Percentiles rank a stretch among this genome's conserved stretches.
Conservation (phyloP, 2,113 vertebrate genomes). For the Zosterops hypoxanthus region DNA sequence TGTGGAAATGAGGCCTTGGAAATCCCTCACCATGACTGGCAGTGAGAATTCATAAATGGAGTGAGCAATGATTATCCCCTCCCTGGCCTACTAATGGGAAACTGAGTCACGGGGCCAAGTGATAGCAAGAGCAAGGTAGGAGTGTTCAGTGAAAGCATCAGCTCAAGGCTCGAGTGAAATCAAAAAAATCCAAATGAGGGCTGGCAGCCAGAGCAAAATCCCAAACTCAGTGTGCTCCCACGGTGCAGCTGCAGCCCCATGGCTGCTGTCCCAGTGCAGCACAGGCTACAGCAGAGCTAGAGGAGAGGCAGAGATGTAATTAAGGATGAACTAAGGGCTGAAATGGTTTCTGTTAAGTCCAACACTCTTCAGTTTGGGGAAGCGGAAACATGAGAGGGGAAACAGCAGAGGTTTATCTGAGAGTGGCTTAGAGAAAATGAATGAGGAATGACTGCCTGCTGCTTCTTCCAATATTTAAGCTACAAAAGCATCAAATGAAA, state of each 20-base stretch:
- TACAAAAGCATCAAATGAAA: conserved; percentile 17
- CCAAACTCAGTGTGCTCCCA: background rate
- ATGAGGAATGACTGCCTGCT: background rate
- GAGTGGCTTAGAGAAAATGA: background rate
- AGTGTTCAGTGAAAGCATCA: background rate
- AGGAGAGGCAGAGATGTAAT: background rate
- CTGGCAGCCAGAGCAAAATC: background rate
- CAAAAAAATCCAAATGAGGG: background rate
- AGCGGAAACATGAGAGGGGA: background rate
- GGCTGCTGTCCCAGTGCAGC: background rate
- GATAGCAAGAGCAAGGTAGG: background rate
- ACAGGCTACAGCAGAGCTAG: background rate
- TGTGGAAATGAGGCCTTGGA: background rate
- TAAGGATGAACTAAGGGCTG: background rate
- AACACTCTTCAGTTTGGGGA: background rate
- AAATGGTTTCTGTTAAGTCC: background rate
- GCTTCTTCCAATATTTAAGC: background rate
- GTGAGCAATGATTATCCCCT: background rate
- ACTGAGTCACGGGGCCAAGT: fast-evolving
- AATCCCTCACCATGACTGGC: background rate
- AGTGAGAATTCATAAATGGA: background rate
- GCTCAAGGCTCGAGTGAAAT: background rate
- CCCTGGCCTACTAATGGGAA: background rate
- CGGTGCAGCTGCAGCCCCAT: background rate
- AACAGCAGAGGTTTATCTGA: background rate